A percentile compares a stretch with the other conserved stretches of the same genome.
Evolutionary conservation across 2,888 invertebrate species (phyloP).

Genomic region (Drosophila birchii): DNA sequence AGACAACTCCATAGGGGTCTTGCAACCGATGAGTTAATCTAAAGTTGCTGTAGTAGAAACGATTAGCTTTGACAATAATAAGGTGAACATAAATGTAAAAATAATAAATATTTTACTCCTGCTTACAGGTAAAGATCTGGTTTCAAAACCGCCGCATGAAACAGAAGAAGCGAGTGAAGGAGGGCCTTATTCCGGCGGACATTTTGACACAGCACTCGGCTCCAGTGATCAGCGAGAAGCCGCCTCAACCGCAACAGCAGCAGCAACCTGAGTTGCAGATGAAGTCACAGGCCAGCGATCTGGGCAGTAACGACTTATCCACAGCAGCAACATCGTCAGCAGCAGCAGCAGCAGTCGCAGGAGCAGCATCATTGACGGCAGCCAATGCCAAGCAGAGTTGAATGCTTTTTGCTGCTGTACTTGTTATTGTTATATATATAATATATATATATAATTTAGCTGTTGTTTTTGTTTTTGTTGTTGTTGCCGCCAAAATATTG

Average conservation of each 20-base stretch:
- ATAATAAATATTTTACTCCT: neutral
- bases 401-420: slow-evolving; percentile 35
- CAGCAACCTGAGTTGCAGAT: slow-evolving; percentile 56
- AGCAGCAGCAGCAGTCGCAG: slow-evolving; percentile 40
- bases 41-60: no score
- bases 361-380: slow-evolving; percentile 26
- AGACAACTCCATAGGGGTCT: neutral
- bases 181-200: slow-evolving; percentile 91
- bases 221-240: slow-evolving; percentile 60
- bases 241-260: slow-evolving; percentile 51
- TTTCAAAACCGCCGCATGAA: slow-evolving; percentile 99
- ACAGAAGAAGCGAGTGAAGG: slow-evolving; percentile 98
- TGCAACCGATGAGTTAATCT: neutral
- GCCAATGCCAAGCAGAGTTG: slow-evolving; percentile 65
- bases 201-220: slow-evolving; percentile 81
- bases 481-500: slow-evolving; percentile 69
- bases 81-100: neutral
- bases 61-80: no score
- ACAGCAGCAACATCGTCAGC: slow-evolving; percentile 20
- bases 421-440: slow-evolving; percentile 28
- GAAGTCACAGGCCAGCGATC: slow-evolving; percentile 49
- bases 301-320: slow-evolving; percentile 60
- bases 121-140: slow-evolving; percentile 93
- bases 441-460: neutral
- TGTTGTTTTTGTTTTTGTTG: slow-evolving; percentile 31